These are phyloP conservation scores for Palythoa grandis DNA, from an alignment of 92 coral and sea anemone species.

Conservation along the genomic window DNA sequence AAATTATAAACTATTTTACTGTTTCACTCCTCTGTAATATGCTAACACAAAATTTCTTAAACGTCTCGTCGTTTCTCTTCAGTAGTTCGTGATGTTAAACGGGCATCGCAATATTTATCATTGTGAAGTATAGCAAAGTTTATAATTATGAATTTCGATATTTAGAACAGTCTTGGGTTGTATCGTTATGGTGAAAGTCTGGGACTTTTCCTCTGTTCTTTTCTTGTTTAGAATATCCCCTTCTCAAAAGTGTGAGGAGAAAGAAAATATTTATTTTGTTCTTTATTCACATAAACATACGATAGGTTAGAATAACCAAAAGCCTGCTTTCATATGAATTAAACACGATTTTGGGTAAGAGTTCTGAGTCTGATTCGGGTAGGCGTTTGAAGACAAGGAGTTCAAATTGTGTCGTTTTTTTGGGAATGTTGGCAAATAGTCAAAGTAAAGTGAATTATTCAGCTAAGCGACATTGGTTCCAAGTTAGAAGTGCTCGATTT, in stretches of 20 bases:
- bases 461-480: constrained; percentile 11
- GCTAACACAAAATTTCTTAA: constrained; percentile 32
- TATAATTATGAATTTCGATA: constrained; percentile 17
- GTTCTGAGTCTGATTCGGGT: constrained; percentile 48
- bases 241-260: constrained; percentile 30
- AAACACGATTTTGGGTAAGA: constrained; percentile 67
- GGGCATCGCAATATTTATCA: constrained; percentile 10
- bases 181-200: constrained; percentile 1
- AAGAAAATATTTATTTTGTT: constrained; percentile 48
- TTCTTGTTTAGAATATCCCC: constrained; percentile 21
- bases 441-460: constrained; percentile 31
- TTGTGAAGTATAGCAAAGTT: too few relatives aligned
- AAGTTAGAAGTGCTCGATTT: constrained; percentile 23
- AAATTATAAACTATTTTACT: constrained; percentile 9
- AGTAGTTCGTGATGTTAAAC: background rate
- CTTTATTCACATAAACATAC: constrained; percentile 39
- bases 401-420: constrained; percentile 15
- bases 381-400: constrained; percentile 48
- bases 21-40: background rate
- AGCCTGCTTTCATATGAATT: constrained; percentile 67
- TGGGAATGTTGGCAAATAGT: constrained; percentile 7
- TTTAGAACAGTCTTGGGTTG: constrained; percentile 3
- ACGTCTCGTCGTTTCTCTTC: constrained; percentile 9
- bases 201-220: constrained; percentile 7
- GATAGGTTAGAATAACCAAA: constrained; percentile 51